Base-by-base conservation (phyloP, 92 coral and sea anemone genomes). In the Metridium senile region DNA sequence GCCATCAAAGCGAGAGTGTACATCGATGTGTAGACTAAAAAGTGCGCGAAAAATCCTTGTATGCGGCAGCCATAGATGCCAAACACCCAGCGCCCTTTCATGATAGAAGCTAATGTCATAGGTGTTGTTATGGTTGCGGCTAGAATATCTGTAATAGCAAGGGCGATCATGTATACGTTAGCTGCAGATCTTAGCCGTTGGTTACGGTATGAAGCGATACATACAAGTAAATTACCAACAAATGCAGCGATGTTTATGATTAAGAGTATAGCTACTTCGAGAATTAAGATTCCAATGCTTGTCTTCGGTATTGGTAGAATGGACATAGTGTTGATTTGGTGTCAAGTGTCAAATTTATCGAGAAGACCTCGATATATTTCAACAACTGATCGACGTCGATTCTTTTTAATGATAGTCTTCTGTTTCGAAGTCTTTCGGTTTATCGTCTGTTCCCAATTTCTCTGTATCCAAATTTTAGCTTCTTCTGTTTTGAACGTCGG, bases 41-140 rank as follows among this genome's bases (percentile, higher is more conserved):
- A 80, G 34, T 70, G 84, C 28, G 78, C 32, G n/a, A 80, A 80
- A 49, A 80, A 80, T 1, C 84, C 84, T 53, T 80, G 78, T 21
- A 80, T 61, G 27, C 62, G 77, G 45, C 84, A 80, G 13, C 70
- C 78, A 0, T 29, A 11, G 21, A 33, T 8, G 7, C 78, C 84
- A 71, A 58, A 80, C 8, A 71, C 32, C 84, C 84, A 80, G 29
- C 61, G 25, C 0, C 84, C 71, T 22, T 28, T 61, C 30, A 80
- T 61, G 21, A 80, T 58, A 1, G 72, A 70, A 18, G 78, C 84
- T 19, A 72, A 33, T 10, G 84, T 56, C 8, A 80, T 58, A 25
- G 84, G 77, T 11, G 71, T 68, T 10, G 71, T 61, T 53, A 80
- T 59, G 22, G 47, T 33, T 2, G 84, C 78, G 0, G 78, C 65